Conservation (phyloP, 2,888 invertebrate genomes). For the Ferrisia virgata region DNA sequence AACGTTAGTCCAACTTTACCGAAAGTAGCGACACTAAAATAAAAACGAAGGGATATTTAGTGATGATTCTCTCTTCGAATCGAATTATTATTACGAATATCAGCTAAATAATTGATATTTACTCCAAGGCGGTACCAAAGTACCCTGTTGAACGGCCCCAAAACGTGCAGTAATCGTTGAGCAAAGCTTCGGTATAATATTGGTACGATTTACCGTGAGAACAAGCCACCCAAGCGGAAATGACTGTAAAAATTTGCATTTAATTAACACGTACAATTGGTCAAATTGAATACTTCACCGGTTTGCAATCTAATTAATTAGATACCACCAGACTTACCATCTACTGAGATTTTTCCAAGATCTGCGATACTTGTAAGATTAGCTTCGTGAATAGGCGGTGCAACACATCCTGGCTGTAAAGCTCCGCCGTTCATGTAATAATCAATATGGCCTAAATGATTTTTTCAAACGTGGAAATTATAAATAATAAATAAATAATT, state of each 20-base stretch:
- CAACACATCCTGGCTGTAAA: slow-evolving; percentile 63
- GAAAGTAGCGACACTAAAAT: slow-evolving; percentile 45
- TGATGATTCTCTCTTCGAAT: no score
- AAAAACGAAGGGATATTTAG: background rate
- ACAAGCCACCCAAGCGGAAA: slow-evolving; percentile 58
- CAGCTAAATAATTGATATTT: slow-evolving; percentile 3
- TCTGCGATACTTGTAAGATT: slow-evolving; percentile 50
- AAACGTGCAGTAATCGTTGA: slow-evolving; percentile 58
- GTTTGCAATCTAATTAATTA: background rate
- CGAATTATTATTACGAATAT: background rate
- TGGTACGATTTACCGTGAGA: slow-evolving; percentile 63
- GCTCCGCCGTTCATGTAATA: slow-evolving; percentile 69
- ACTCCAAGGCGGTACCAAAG: slow-evolving; percentile 47
- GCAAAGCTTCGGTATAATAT: slow-evolving; percentile 61
- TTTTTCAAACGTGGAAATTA: background rate
- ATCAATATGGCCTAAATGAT: slow-evolving; percentile 57
- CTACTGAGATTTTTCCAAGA: slow-evolving; percentile 51
- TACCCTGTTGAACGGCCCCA: slow-evolving; percentile 54
- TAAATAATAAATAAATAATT: no score
- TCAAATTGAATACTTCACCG: background rate
- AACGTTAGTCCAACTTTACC: slow-evolving; percentile 48
- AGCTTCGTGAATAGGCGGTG: slow-evolving; percentile 49
- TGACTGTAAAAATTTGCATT: slow-evolving; percentile 47
- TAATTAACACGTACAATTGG: no score
- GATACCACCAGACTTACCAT: slow-evolving; percentile 49